Base-by-base conservation (phyloP, 2,888 invertebrate genomes). In the Tortrix viridana region DNA sequence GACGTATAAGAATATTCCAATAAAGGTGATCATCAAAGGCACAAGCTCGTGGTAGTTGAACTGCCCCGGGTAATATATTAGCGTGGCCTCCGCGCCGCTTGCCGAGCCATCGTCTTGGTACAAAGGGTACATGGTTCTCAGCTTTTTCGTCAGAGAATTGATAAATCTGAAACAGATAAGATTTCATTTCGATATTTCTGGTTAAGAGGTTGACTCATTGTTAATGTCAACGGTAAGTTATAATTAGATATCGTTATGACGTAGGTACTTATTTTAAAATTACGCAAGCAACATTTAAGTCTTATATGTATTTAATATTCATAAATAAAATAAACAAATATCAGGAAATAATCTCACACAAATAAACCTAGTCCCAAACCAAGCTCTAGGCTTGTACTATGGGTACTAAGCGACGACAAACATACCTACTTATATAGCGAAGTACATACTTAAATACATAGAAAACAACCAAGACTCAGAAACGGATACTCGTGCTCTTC, bases 31-130 rank as follows among this genome's bases (percentile, higher is more conserved):
- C 20, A 95, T 93, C 7, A 99, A 89, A 0, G 98, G 98, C 26
- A 98, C 93, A 62, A 97, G 94, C 79, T 97, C 97, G 75, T 95
- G 94, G 74, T 96, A 95, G 78, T 96, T 97, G 70, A 97, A 96
- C 82, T 97, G 96, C 57, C 97, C 97, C 9, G 98, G 97, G 86
- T 98, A 98, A 83, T 97, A 96, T 58, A 98, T 95, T 69, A 94
- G 85, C 2, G 92, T 88, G 18, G 85, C 90, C 58, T 94, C 93
- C 47, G 92, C 84, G 0, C 84, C 72, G 32, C 80, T 81, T 0
- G 78, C 72, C 68, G 92, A 91, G 62, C 91, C 80, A 16, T 86
- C 79, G 19, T 89, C 84, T 79, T 94, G 95, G 80, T 96, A 94
- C 6, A 97, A 88, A 0, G 97, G 96, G 83, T 97, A 97, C 71